These are phyloP conservation scores for Paedocypris sp. DNA, from an alignment of 2,113 vertebrate species.

Conservation along the genomic window DNA sequence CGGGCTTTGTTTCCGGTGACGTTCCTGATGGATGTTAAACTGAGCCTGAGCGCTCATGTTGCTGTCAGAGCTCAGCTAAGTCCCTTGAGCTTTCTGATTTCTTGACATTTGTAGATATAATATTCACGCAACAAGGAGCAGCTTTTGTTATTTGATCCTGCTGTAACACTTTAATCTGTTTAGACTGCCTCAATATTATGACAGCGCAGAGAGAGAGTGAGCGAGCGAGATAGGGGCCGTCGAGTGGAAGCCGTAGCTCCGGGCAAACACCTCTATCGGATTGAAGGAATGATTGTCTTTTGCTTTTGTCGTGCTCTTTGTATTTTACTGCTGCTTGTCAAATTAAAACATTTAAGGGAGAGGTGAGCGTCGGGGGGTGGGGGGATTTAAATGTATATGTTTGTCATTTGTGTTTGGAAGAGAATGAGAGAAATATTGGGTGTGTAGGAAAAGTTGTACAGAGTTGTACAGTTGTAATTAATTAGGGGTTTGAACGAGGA, in stretches of 20 bases:
- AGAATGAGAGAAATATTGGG: too few relatives aligned
- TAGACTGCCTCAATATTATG: constrained; percentile 54
- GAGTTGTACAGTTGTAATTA: too few relatives aligned
- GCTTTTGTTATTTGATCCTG: constrained; percentile 57
- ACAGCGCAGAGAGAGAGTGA: constrained; percentile 43
- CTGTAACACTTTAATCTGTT: constrained; percentile 64
- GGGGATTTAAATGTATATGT: too few relatives aligned
- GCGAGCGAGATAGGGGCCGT: too few relatives aligned
- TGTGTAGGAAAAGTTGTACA: too few relatives aligned
- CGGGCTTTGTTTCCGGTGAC: constrained; percentile 10
- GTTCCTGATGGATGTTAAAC: constrained; percentile 64
- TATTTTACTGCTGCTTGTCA: too few relatives aligned
- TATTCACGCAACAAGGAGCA: constrained; percentile 43
- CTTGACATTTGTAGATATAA: constrained; percentile 57
- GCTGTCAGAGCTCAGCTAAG: constrained; percentile 58
- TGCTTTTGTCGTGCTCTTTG: too few relatives aligned
- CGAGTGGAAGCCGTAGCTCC: constrained; percentile 42
- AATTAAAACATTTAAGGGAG: too few relatives aligned
- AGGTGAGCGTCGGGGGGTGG: too few relatives aligned
- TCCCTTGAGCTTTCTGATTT: constrained; percentile 57
- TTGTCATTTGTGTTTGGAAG: too few relatives aligned
- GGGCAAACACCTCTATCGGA: constrained; percentile 35
- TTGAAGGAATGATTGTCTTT: constrained; percentile 21
- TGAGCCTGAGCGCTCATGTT: constrained; percentile 57
- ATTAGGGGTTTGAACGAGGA: too few relatives aligned